These are phyloP conservation scores for Nomada lathburiana DNA, from an alignment of 2,888 invertebrate genomes.

Conservation along the genomic window DNA sequence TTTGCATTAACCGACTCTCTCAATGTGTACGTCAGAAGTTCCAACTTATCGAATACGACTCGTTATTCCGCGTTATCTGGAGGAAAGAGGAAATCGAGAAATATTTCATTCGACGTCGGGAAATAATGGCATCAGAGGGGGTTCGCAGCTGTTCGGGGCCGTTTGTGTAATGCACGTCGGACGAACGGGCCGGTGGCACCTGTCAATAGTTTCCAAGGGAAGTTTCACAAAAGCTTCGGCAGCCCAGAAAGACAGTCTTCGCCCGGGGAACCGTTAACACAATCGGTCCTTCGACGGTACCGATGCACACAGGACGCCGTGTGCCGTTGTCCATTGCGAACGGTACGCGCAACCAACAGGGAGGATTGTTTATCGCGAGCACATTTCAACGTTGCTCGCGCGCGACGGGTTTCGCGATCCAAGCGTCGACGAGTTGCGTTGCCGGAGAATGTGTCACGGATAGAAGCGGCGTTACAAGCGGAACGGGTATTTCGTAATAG, in stretches of 20 bases:
- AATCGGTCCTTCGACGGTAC: slow-evolving; percentile 31
- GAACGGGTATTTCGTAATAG: slow-evolving; percentile 12
- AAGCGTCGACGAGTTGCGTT: background rate
- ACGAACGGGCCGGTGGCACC: slow-evolving; percentile 62
- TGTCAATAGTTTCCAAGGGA: slow-evolving; percentile 69
- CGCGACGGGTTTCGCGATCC: background rate
- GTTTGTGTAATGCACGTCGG: slow-evolving; percentile 65
- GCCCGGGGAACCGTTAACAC: slow-evolving; percentile 17
- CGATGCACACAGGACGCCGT: slow-evolving; percentile 10
- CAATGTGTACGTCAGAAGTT: background rate
- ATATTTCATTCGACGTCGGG: slow-evolving; percentile 39
- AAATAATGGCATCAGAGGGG: slow-evolving; percentile 59
- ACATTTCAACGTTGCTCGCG: slow-evolving; percentile 6
- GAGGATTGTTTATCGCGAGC: background rate
- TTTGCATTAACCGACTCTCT: background rate
- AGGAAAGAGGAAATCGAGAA: slow-evolving; percentile 32
- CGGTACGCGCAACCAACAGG: background rate
- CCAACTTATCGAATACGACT: slow-evolving; percentile 1
- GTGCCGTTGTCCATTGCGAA: slow-evolving; percentile 26
- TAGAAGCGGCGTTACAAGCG: slow-evolving; percentile 14
- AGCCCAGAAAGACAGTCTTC: slow-evolving; percentile 37
- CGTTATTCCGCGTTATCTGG: slow-evolving; percentile 14
- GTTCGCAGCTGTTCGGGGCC: slow-evolving; percentile 45
- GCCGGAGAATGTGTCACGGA: slow-evolving; percentile 1
- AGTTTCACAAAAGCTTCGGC: slow-evolving; percentile 61